Evolutionary conservation across 2,888 invertebrate species (phyloP).

Genomic region (Chloromyia formosa): DNA sequence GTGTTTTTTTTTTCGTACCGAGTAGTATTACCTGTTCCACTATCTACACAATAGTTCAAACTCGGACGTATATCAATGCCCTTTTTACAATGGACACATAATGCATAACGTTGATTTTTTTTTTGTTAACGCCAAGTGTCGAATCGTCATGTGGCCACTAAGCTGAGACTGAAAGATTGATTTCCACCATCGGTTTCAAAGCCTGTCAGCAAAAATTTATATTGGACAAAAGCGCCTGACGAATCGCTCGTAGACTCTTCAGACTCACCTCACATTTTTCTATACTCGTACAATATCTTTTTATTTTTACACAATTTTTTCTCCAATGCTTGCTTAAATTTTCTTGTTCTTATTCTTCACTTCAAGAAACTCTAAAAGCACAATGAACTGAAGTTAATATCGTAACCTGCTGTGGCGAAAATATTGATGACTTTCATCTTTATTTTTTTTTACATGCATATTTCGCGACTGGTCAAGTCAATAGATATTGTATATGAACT

Average conservation of each 20-base stretch:
- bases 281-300: too few relatives aligned
- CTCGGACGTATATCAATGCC: conserved; percentile 6
- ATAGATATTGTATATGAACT: neutral
- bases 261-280: too few relatives aligned
- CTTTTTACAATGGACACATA: conserved; percentile 10
- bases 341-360: too few relatives aligned
- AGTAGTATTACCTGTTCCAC: neutral
- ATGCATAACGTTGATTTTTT: neutral
- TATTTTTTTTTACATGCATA: neutral
- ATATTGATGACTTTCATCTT: conserved; percentile 40
- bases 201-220: conserved; percentile 36
- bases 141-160: neutral
- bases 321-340: too few relatives aligned
- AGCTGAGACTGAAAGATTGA: conserved; percentile 24
- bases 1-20: neutral
- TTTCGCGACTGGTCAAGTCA: too few relatives aligned
- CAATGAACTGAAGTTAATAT: conserved; percentile 41
- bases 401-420: conserved; percentile 42
- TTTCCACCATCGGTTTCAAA: conserved; percentile 30
- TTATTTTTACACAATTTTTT: too few relatives aligned
- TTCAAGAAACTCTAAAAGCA: conserved; percentile 1
- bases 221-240: neutral
- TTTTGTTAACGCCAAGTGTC: neutral
- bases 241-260: neutral
- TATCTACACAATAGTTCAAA: too few relatives aligned